A percentile compares a stretch with the other conserved stretches of the same genome.
Evolutionary conservation across 2,888 invertebrate genomes (phyloP).

Genomic region (Eumacrocentrus americanus): DNA sequence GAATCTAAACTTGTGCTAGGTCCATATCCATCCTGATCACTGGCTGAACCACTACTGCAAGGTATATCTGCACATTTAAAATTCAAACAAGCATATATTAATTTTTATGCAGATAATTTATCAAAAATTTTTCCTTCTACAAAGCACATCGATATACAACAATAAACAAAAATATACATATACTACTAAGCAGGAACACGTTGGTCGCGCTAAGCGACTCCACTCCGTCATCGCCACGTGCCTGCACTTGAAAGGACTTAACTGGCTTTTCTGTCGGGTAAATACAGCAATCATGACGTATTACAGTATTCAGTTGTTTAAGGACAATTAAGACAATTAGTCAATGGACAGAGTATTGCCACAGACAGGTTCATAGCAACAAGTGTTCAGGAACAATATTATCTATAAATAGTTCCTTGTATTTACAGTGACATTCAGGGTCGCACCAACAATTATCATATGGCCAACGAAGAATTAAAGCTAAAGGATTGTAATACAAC

Average conservation of each 20-base stretch:
- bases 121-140: not conserved
- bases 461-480: slow-evolving; percentile 7
- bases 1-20: slow-evolving; percentile 69
- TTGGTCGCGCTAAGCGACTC: not conserved
- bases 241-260: not conserved
- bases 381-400: not conserved
- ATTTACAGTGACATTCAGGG: not conserved
- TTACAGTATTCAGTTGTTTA: not conserved
- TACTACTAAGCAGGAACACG: not conserved
- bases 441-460: not conserved
- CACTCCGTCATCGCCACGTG: slow-evolving; percentile 5
- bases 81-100: not conserved
- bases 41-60: slow-evolving; percentile 66
- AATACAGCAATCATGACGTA: not conserved
- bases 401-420: not conserved
- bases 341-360: not conserved
- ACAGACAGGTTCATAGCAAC: not conserved
- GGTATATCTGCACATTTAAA: slow-evolving; percentile 55
- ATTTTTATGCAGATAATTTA: too few species aligned
- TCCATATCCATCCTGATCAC: slow-evolving; percentile 66
- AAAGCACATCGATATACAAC: slow-evolving; percentile 12
- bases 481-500: slow-evolving; percentile 17
- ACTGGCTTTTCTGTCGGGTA: not conserved
- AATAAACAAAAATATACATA: slow-evolving; percentile 13
- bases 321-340: not conserved